phyloP scores from a whole-genome alignment of 2,113 vertebrate species.

The Lota lota region DNA sequence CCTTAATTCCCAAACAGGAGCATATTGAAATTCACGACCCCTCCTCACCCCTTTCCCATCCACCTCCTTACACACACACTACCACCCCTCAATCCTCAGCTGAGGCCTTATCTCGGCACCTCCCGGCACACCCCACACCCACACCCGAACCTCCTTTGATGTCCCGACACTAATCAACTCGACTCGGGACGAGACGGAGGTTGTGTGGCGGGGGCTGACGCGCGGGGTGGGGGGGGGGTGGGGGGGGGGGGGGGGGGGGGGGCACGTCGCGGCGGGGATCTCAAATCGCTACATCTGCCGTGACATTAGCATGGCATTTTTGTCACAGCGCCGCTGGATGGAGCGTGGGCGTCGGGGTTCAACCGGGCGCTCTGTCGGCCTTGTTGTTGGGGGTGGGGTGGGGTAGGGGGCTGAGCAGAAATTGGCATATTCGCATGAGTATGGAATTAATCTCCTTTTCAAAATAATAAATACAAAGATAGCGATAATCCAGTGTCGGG shows the following conservation, averaged over 20 bases:
- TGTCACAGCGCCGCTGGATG: constrained; percentile 64
- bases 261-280: constrained; percentile 67
- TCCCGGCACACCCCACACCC: constrained; percentile 39
- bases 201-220: constrained; percentile 41
- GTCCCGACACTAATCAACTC: constrained; percentile 69
- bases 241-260: constrained; percentile 31
- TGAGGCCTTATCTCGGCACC: no score
- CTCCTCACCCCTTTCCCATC: constrained; percentile 10
- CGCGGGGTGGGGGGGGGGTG: constrained; percentile 24
- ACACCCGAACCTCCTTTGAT: constrained; percentile 66
- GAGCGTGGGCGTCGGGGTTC: constrained; percentile 57
- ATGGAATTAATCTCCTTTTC: constrained; percentile 67
- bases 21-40: constrained; percentile 35
- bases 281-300: constrained; percentile 75
- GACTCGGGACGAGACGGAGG: constrained; percentile 37
- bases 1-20: constrained; percentile 53
- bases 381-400: constrained; percentile 10
- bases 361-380: constrained; percentile 15
- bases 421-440: constrained; percentile 72
- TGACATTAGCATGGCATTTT: constrained; percentile 83
- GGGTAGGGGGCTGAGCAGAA: no score
- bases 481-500: constrained; percentile 24
- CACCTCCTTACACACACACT: not conserved
- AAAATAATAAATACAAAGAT: constrained; percentile 4
- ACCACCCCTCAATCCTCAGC: constrained; percentile 1